Evolutionary conservation across 2,888 invertebrate species (phyloP).

Genomic region (Masnerella sp.): DNA sequence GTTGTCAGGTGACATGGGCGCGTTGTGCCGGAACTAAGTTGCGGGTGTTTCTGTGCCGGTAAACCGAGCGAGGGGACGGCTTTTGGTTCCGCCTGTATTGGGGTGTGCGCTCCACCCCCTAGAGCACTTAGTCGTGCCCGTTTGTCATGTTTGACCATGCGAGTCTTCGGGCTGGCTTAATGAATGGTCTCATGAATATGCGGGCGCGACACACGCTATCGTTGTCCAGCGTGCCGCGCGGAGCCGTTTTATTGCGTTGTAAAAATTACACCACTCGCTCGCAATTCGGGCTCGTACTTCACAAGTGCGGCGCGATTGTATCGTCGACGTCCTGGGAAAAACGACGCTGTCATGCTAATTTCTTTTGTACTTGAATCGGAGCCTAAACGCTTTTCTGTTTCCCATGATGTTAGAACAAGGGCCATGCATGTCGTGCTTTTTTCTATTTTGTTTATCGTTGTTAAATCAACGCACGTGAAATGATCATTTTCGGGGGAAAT

Average conservation of each 20-base stretch:
- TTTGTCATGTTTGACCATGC: constrained; percentile 61
- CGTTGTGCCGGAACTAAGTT: no score
- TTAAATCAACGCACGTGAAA: not conserved
- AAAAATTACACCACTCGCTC: constrained; percentile 41
- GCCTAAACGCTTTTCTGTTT: constrained; percentile 40
- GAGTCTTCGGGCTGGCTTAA: constrained; percentile 58
- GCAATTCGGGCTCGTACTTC: constrained; percentile 38
- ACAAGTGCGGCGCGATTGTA: constrained; percentile 45
- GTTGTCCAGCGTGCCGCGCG: constrained; percentile 36
- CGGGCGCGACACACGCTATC: constrained; percentile 54
- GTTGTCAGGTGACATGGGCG: no score
- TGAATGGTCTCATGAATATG: constrained; percentile 61
- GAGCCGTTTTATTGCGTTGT: constrained; percentile 34
- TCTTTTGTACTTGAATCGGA: constrained; percentile 22
- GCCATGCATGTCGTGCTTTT: constrained; percentile 3
- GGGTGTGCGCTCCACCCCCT: constrained; percentile 35
- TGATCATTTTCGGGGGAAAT: not conserved
- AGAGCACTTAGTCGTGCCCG: constrained; percentile 52
- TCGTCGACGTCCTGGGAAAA: constrained; percentile 53
- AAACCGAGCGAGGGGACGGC: no score
- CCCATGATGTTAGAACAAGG: constrained; percentile 25
- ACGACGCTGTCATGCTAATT: constrained; percentile 50
- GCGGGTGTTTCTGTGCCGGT: no score
- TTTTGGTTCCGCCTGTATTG: no score
- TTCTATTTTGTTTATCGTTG: not conserved